Percentiles rank a stretch among this genome's conserved stretches.
These are phyloP conservation scores for Elephas maximus DNA, from an alignment of 2,113 vertebrate genomes.

Conservation along the genomic window DNA sequence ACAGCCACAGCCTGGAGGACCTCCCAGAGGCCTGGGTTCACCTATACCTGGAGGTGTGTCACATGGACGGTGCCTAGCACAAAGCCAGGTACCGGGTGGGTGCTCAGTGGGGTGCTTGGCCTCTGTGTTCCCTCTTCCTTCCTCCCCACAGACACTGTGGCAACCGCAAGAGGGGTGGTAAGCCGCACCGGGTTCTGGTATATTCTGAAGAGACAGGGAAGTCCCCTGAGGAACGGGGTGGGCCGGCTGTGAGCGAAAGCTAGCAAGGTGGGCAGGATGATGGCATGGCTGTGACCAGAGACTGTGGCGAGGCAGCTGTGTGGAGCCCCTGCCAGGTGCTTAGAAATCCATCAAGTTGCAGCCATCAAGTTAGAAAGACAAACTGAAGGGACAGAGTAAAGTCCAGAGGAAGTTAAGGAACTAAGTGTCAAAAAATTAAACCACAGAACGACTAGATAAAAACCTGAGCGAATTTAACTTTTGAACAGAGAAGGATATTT, in stretches of 20 bases:
- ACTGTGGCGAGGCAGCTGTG: too few relatives aligned
- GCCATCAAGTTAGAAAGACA: rapidly evolving
- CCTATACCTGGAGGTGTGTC: neutral
- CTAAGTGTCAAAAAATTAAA: neutral
- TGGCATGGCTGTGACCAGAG: too few relatives aligned
- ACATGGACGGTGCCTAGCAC: rapidly evolving
- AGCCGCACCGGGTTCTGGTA: too few relatives aligned
- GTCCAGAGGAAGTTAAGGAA: neutral
- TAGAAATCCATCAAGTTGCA: neutral
- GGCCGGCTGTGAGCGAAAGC: rapidly evolving
- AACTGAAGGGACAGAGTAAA: rapidly evolving
- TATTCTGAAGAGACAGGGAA: neutral
- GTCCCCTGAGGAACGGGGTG: neutral
- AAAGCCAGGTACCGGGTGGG: rapidly evolving
- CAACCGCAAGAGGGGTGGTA: rapidly evolving
- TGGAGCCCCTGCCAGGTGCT: rapidly evolving
- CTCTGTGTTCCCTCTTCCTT: neutral
- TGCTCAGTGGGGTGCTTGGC: rapidly evolving
- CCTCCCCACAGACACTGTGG: too few relatives aligned
- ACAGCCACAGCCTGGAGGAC: neutral
- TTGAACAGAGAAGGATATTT: too few relatives aligned
- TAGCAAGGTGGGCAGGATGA: too few relatives aligned
- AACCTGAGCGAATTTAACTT: too few relatives aligned
- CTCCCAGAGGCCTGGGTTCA: rapidly evolving
- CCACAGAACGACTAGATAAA: rapidly evolving